Evolutionary conservation across 2,888 invertebrate species (phyloP), one percentile per base, ranked within the genome.

Genomic region (Drosophila aldrichi): DNA sequence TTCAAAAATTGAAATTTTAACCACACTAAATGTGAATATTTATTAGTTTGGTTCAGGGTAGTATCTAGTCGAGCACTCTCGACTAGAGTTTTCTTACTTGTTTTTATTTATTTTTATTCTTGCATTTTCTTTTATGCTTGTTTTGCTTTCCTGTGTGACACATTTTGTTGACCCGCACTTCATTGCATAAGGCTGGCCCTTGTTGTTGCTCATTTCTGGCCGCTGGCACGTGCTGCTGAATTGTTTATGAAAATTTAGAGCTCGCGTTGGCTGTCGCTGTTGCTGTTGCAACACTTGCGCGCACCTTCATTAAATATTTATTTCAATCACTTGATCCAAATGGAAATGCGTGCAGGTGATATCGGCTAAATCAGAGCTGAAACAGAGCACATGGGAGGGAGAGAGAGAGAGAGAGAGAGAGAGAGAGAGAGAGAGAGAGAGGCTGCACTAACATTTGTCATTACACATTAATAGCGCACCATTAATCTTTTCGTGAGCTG

Each of bases 401-500:
- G 16, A 38, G 25, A 14, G 34, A 3, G 14, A 10, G 20, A n/a
- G 36, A 7, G 8, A 18, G 10, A 36, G 48, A 18, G 46, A 4
- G 49, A 6, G 16, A 7, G 38, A n/a, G 48, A 7, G 29, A 9
- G 34, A 0, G 8, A 12, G 60, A n/a, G 9, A 54, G 61, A 44
- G 69, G 70, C 70, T 74, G 75, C 77, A 87, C 88, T 86, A 88
- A 86, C 87, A 91, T 91, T 91, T 88, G 90, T 90, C 91, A 91
- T 91, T 91, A 91, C 79, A 88, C 90, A 90, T 91, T 91, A 91
- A 91, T 91, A 91, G 91, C 90, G 82, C 79, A 80, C 82, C 91
- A 91, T 91, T 91, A 91, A 91, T 91, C 91, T 91, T 90, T 89
- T 77, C 72, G 82, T 82, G 82, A 72, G 77, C 74, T 73, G 77